Percentiles rank a stretch among this genome's conserved stretches.
These are phyloP conservation scores for Rotaria magnacalcarata DNA, from an alignment of 2,888 invertebrate genomes.

Conservation along the genomic window DNA sequence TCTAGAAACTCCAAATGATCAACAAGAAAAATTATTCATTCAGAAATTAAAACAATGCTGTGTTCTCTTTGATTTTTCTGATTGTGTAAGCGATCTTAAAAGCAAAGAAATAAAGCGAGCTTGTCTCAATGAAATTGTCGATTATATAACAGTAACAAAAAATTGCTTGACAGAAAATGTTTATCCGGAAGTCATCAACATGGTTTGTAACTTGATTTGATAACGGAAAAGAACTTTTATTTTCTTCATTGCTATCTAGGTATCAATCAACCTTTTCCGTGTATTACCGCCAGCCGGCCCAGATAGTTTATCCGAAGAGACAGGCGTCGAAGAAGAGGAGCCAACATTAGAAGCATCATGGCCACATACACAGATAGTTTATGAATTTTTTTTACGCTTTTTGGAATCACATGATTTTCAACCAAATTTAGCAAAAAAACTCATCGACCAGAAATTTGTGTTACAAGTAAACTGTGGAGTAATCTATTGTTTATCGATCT, in stretches of 20 bases:
- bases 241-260: background rate
- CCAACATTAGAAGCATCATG: slow-evolving; percentile 88
- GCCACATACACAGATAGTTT: slow-evolving; percentile 75
- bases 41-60: slow-evolving; percentile 96
- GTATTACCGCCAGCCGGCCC: slow-evolving; percentile 87
- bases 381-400: slow-evolving; percentile 59
- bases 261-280: slow-evolving; percentile 78
- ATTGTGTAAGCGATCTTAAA: slow-evolving; percentile 91
- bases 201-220: slow-evolving; percentile 67
- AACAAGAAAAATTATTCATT: slow-evolving; percentile 68
- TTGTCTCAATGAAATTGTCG: slow-evolving; percentile 43
- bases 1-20: slow-evolving; percentile 26
- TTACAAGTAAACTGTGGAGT: slow-evolving; percentile 63
- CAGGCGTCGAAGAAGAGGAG: slow-evolving; percentile 89
- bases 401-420: slow-evolving; percentile 71
- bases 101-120: slow-evolving; percentile 87
- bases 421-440: slow-evolving; percentile 81
- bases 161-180: slow-evolving; percentile 91
- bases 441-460: slow-evolving; percentile 90
- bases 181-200: slow-evolving; percentile 95
- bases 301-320: slow-evolving; percentile 67
- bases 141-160: slow-evolving; percentile 68
- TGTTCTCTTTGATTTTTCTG: slow-evolving; percentile 95
- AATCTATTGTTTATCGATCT: too few relatives aligned
- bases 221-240: too few relatives aligned